Evolutionary conservation across 2,113 vertebrate genomes (phyloP).

Genomic region (Jacana jacana): DNA sequence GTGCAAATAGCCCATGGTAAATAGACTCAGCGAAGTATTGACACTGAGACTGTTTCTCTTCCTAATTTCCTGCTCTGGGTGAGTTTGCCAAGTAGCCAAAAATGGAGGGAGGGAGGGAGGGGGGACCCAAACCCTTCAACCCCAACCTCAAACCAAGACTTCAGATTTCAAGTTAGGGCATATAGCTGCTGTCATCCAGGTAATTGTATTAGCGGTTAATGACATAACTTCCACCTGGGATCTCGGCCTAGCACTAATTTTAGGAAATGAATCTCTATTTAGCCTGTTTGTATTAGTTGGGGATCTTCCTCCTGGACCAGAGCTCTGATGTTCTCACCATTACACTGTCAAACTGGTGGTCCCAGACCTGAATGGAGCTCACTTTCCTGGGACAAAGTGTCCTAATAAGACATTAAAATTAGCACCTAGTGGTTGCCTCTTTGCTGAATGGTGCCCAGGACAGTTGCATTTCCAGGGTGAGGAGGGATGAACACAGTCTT

Average conservation of each 20-base stretch:
- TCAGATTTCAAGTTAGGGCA: slow-evolving; percentile 14
- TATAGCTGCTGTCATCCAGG: background rate
- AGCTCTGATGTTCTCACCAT: background rate
- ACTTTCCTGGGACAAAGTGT: background rate
- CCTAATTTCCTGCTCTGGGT: slow-evolving; percentile 32
- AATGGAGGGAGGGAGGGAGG: background rate
- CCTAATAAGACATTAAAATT: rapidly evolving
- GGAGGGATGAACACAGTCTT: rapidly evolving
- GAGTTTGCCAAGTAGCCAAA: slow-evolving; percentile 21
- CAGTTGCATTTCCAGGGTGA: background rate
- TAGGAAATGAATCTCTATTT: background rate
- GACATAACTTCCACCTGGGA: background rate
- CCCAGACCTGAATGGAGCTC: background rate
- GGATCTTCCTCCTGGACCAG: background rate
- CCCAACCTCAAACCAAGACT: background rate
- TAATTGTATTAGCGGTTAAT: background rate
- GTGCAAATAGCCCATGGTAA: slow-evolving; percentile 65
- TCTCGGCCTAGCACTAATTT: background rate
- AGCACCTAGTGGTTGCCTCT: rapidly evolving
- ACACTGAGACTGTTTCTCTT: slow-evolving; percentile 45
- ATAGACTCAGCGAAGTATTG: background rate
- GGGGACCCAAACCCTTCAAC: background rate
- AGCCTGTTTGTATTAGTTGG: background rate
- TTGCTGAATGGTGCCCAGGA: rapidly evolving
- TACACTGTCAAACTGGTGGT: rapidly evolving